A percentile compares a stretch with the other conserved stretches of the same genome.
Conservation (phyloP, 2,113 vertebrate species). For the Amblyornis subalaris region DNA sequence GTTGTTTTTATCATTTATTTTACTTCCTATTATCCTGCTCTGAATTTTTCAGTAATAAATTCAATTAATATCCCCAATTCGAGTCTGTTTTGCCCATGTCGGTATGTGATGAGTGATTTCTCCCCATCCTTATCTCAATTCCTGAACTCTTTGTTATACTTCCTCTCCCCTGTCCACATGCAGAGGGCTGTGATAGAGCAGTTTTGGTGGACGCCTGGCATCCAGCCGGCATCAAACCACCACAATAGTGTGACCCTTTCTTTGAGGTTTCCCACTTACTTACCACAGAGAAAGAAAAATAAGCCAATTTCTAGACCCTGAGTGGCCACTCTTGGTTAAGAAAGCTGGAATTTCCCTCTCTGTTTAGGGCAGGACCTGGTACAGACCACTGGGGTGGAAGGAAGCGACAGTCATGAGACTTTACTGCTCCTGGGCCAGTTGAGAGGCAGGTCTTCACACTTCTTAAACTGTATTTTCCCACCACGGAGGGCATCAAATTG, state of each 20-base stretch:
- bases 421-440: neutral
- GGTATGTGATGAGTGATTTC: neutral
- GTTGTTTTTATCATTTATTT: neutral
- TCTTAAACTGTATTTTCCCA: neutral
- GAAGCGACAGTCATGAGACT: neutral
- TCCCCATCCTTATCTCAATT: neutral
- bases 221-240: neutral
- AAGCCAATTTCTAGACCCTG: accelerated
- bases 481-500: neutral
- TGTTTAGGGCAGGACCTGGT: neutral
- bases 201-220: neutral
- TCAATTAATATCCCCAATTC: neutral
- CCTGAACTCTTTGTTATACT: neutral
- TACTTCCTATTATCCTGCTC: neutral
- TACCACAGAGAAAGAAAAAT: neutral
- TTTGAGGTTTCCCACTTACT: neutral
- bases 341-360: neutral
- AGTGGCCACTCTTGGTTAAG: neutral
- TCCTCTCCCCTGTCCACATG: neutral
- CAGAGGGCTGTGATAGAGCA: neutral
- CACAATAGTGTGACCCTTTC: neutral
- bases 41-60: neutral
- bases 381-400: neutral
- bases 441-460: neutral
- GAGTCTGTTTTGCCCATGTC: neutral